These are phyloP conservation scores for Passer domesticus DNA, from an alignment of 2,113 vertebrate species.

Conservation along the genomic window DNA sequence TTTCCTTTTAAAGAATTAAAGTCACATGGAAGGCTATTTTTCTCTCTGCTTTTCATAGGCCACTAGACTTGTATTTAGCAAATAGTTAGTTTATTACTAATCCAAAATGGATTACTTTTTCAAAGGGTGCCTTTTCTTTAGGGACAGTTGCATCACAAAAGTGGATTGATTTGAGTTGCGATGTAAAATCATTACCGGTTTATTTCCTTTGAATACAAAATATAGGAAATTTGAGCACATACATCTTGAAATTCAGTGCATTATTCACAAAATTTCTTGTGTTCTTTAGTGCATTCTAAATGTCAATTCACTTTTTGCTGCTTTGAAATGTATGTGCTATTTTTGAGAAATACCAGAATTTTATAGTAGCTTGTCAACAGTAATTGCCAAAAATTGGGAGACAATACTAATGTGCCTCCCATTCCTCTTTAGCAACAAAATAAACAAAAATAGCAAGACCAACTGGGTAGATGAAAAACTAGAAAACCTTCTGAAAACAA, in stretches of 20 bases:
- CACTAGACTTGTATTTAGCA: neutral
- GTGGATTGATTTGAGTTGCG: neutral
- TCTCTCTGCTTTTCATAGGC: neutral
- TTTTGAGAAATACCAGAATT: slow-evolving; percentile 15
- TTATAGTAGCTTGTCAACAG: slow-evolving; percentile 10
- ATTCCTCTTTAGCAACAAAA: slow-evolving; percentile 14
- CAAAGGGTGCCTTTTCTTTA: neutral
- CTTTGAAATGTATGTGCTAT: slow-evolving; percentile 3
- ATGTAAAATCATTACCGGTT: neutral
- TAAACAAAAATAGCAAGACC: slow-evolving; percentile 25
- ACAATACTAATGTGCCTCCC: neutral
- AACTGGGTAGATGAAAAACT: slow-evolving; percentile 45
- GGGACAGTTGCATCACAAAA: neutral
- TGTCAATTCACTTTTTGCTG: neutral
- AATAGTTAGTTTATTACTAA: neutral
- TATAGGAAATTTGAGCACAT: neutral
- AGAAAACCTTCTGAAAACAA: slow-evolving; percentile 19
- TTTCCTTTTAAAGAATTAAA: neutral
- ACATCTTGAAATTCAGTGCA: neutral
- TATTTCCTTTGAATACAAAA: neutral
- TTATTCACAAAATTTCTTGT: neutral
- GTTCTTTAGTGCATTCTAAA: neutral
- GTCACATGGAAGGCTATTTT: neutral
- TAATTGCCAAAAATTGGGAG: neutral
- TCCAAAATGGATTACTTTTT: neutral